These are phyloP conservation scores for Morus bassanus DNA, from an alignment of 2,797 vertebrate genomes.

Conservation along the genomic window DNA sequence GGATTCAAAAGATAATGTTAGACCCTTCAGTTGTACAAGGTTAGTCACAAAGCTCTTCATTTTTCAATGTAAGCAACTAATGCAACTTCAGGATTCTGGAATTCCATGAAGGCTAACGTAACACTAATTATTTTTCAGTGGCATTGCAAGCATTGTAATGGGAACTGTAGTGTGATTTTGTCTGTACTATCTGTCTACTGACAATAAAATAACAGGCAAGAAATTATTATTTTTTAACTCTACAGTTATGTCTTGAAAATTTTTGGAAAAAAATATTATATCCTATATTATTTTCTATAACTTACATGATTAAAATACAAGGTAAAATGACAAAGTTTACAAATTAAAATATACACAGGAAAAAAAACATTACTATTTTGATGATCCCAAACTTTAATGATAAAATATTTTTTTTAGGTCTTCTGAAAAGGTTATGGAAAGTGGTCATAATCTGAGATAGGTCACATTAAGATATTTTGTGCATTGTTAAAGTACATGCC, in stretches of 20 bases:
- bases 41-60: background rate
- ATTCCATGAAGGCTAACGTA: background rate
- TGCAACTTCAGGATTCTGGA: background rate
- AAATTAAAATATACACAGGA: background rate
- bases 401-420: background rate
- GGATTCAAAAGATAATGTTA: background rate
- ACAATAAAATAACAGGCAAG: background rate
- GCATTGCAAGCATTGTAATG: background rate
- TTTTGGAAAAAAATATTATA: background rate
- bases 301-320: background rate
- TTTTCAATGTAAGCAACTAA: background rate
- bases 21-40: background rate
- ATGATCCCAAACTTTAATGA: background rate
- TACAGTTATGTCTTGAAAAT: fast-evolving
- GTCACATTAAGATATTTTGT: background rate
- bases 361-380: background rate
- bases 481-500: background rate
- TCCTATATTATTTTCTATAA: background rate
- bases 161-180: background rate
- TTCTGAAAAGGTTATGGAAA: background rate
- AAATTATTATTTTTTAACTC: background rate
- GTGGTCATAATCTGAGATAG: background rate
- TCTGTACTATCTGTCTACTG: background rate
- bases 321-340: background rate
- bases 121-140: background rate